Evolutionary conservation across 1,140 invertebrate genomes (phyloP), one percentile per base, ranked within the genome.

Genomic region (Venustaconcha ellipsiformis): DNA sequence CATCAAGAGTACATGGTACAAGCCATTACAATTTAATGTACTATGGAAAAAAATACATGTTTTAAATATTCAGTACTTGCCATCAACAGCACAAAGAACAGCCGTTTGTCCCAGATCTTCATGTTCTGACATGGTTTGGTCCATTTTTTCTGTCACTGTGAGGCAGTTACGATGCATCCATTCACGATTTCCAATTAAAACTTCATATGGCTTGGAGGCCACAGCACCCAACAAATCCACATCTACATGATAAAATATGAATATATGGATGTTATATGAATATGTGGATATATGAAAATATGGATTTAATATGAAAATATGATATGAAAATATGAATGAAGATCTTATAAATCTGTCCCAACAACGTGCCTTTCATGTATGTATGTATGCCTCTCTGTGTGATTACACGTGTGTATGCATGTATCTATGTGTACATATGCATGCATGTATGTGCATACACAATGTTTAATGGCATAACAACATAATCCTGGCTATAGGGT

Each of bases 141-240:
- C 94, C 17, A 97, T 93, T 57, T 94, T 92, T 2, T 93, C 89
- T 0, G 94, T 92, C 18, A 99, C 93, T 1, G 90, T 82, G 17
- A 99, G 91, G 0, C 93, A 96, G 90, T 99, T 99, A 72, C 96
- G 92, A 26, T 92, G 90, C 96, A 99, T 97, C 97, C 97, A 99
- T 88, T 98, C 96, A 37, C 98, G 92, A 88, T 99, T 99, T 17
- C 96, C 98, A 82, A 99, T 95, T 15, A 98, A 90, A 11, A 99
- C 94, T 77, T 93, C 78, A 79, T 88, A 91, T 6, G 65, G 64
- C 60, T 78, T 70, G 20, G 80, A 76, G 4, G 83, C 76, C 3
- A 78, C 64, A 23, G 87, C 86, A 67, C 82, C 82, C 37, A 73
- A 17, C 23, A 78, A 26, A 14, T 74, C 57, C 17, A 79, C 65